phyloP scores from a whole-genome alignment of 2,888 invertebrate species.

The Erebia aethiops region DNA sequence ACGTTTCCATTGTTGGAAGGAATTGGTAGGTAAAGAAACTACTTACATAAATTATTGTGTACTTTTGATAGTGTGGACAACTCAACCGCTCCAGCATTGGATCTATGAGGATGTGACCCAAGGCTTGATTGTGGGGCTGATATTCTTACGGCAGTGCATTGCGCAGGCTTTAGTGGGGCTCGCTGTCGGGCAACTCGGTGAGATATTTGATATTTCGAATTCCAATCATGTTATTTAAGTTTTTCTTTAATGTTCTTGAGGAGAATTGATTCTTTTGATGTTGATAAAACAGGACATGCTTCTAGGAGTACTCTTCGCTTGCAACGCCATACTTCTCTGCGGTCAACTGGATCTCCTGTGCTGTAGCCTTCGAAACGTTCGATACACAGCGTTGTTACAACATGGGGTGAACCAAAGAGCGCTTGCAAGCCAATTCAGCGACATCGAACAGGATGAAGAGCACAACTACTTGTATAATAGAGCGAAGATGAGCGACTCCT shows the following conservation, averaged over 20 bases:
- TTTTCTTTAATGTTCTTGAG: background rate
- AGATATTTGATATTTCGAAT: background rate
- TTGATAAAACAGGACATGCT: no score
- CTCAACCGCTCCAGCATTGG: slow-evolving; percentile 62
- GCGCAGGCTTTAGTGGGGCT: slow-evolving; percentile 67
- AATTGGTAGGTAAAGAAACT: background rate
- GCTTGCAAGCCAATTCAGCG: slow-evolving; percentile 43
- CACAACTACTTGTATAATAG: slow-evolving; percentile 62
- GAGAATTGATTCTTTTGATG: background rate
- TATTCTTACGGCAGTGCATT: slow-evolving; percentile 58
- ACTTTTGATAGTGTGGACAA: slow-evolving; percentile 56
- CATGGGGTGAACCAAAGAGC: slow-evolving; percentile 53
- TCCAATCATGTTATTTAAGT: background rate
- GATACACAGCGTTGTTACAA: slow-evolving; percentile 63
- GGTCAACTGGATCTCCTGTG: slow-evolving; percentile 73
- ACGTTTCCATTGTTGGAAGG: no score
- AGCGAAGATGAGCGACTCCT: slow-evolving; percentile 55
- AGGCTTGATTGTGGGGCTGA: slow-evolving; percentile 49
- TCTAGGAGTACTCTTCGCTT: slow-evolving; percentile 70
- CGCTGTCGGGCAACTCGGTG: slow-evolving; percentile 71
- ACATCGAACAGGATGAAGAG: slow-evolving; percentile 58
- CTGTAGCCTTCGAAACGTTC: slow-evolving; percentile 67
- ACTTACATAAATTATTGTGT: background rate
- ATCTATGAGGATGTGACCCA: slow-evolving; percentile 57
- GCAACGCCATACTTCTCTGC: slow-evolving; percentile 69